Conservation (phyloP, 2,888 invertebrate genomes). For the Acronicta leporina region DNA sequence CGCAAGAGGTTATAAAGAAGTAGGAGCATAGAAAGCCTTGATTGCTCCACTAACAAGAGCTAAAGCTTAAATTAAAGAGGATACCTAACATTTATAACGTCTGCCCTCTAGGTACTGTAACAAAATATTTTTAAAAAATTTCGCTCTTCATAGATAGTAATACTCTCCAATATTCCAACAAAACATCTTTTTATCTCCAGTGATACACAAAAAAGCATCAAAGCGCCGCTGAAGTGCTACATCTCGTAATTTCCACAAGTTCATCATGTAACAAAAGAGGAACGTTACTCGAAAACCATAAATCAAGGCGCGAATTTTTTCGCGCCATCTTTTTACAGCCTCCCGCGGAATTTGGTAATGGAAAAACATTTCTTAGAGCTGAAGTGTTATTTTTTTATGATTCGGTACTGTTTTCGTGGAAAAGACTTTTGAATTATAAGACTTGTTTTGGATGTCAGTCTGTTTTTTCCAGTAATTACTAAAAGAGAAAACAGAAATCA, state of each 20-base stretch:
- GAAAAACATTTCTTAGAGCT: slow-evolving; percentile 33
- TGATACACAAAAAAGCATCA: slow-evolving; percentile 35
- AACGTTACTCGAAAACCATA: slow-evolving; percentile 46
- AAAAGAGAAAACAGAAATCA: too few species aligned
- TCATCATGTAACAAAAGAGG: slow-evolving; percentile 49
- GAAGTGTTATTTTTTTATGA: slow-evolving; percentile 30
- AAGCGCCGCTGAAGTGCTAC: slow-evolving; percentile 38
- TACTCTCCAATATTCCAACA: slow-evolving; percentile 13
- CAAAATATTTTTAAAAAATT: too few species aligned
- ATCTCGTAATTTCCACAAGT: slow-evolving; percentile 43
- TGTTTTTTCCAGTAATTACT: too few species aligned
- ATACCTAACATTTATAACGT: too few species aligned
- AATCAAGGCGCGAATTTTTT: slow-evolving; percentile 48
- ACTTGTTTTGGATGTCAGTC: too few species aligned
- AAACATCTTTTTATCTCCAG: slow-evolving; percentile 22
- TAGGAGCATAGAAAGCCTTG: too few species aligned
- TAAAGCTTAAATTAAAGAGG: too few species aligned
- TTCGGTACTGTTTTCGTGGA: slow-evolving; percentile 43
- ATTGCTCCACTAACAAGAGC: too few species aligned
- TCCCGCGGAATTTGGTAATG: slow-evolving; percentile 38
- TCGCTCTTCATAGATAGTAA: not conserved
- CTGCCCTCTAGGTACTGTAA: too few species aligned
- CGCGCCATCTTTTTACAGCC: slow-evolving; percentile 35
- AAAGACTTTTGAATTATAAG: slow-evolving; percentile 34
- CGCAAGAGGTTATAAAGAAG: too few species aligned